Evolutionary conservation across 2,888 invertebrate species (phyloP).

Genomic region (Tethea ocularis): DNA sequence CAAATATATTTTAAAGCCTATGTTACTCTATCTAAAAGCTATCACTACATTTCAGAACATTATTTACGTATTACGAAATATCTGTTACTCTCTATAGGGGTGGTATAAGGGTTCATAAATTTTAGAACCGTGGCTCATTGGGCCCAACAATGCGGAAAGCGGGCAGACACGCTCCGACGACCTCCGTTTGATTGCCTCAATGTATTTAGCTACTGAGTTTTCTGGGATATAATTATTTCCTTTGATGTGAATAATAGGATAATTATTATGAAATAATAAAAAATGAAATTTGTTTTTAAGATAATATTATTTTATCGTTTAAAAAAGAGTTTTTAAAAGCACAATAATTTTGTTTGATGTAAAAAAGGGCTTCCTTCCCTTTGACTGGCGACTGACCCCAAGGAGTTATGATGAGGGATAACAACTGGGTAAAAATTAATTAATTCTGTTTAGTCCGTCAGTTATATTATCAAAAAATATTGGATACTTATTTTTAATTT

Average conservation of each 20-base stretch:
- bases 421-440: too few species aligned
- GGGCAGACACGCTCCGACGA: conserved; percentile 29
- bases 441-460: too few species aligned
- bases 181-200: conserved; percentile 26
- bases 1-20: too few species aligned
- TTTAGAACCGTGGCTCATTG: conserved; percentile 37
- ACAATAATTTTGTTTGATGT: too few species aligned
- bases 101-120: conserved; percentile 28
- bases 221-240: neutral
- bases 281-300: neutral
- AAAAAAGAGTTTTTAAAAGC: too few species aligned
- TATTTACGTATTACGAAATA: neutral
- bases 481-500: too few species aligned
- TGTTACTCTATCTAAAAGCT: too few species aligned
- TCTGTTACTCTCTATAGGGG: neutral
- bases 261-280: neutral
- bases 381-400: too few species aligned
- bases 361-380: too few species aligned
- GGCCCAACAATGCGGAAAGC: conserved; percentile 36
- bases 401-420: too few species aligned
- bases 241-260: neutral
- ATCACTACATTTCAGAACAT: neutral
- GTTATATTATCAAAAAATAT: too few species aligned
- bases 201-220: conserved; percentile 9
- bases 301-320: too few species aligned